Percentiles rank a stretch among this genome's conserved stretches.
Evolutionary conservation across 1,140 invertebrate species (phyloP).

Genomic region (Ditylenchus dipsaci): DNA sequence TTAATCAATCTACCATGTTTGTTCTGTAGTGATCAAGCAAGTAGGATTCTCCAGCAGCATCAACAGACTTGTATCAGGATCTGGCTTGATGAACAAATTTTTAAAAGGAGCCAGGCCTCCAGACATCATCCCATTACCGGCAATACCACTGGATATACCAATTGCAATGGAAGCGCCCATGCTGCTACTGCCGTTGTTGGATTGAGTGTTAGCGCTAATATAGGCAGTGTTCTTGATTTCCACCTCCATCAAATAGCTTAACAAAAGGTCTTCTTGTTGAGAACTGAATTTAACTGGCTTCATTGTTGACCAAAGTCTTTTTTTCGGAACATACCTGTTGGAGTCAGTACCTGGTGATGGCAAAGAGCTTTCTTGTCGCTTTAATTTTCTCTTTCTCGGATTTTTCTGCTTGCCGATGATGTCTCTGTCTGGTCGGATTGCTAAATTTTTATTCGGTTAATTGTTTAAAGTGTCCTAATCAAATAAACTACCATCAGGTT

Average conservation of each 20-base stretch:
- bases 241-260: conserved; percentile 48
- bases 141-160: not conserved
- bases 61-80: conserved; percentile 47
- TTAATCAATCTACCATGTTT: not conserved
- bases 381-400: conserved; percentile 51
- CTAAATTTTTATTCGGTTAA: conserved; percentile 20
- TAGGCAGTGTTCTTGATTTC: conserved; percentile 27
- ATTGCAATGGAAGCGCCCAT: not conserved
- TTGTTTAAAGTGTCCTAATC: not conserved
- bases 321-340: conserved; percentile 32
- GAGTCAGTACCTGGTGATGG: conserved; percentile 47
- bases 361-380: conserved; percentile 27
- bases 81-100: conserved; percentile 39
- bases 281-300: conserved; percentile 28
- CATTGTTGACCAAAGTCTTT: conserved; percentile 3
- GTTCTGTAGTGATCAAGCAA: conserved; percentile 16
- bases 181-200: not conserved
- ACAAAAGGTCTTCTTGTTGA: conserved; percentile 47
- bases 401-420: conserved; percentile 57
- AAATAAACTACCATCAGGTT: conserved; percentile 39
- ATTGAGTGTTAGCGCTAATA: conserved; percentile 8
- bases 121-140: conserved; percentile 15
- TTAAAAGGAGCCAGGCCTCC: conserved; percentile 1
- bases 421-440: conserved; percentile 55
- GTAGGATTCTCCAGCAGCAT: conserved; percentile 36